Conservation (phyloP, 2,113 vertebrate species). For the Lethenteron camtschaticum region DNA sequence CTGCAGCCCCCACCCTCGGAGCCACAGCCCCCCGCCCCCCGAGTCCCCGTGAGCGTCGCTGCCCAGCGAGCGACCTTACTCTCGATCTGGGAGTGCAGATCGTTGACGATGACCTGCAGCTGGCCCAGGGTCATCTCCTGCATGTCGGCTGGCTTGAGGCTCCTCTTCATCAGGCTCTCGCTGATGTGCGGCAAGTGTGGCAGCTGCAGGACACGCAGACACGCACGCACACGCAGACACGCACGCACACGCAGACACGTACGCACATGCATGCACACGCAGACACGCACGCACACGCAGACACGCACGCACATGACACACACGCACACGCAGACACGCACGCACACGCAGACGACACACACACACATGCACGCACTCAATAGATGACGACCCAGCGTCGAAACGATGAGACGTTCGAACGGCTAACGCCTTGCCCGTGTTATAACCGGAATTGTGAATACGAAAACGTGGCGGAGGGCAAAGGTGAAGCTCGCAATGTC, state of each 20-base stretch:
- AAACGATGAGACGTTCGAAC: too few relatives aligned
- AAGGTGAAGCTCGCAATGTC: too few relatives aligned
- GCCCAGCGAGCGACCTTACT: constrained; percentile 33
- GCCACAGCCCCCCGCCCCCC: too few relatives aligned
- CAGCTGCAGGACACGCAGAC: constrained; percentile 32
- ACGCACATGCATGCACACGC: too few relatives aligned
- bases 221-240: neutral
- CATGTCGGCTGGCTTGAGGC: constrained; percentile 67
- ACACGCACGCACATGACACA: neutral
- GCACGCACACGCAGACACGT: neutral
- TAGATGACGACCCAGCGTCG: too few relatives aligned
- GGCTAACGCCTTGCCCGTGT: too few relatives aligned
- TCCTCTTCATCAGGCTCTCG: constrained; percentile 96
- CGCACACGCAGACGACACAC: neutral
- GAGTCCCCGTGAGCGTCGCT: neutral
- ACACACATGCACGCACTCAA: too few relatives aligned
- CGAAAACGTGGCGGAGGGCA: too few relatives aligned
- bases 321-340: neutral
- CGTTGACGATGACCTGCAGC: constrained; percentile 93
- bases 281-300: too few relatives aligned
- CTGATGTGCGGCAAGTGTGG: constrained; percentile 96
- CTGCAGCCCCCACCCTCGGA: too few relatives aligned
- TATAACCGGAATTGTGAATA: too few relatives aligned
- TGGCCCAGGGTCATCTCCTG: constrained; percentile 90
- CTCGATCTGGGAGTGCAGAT: constrained; percentile 96